Evolutionary conservation across 1,140 invertebrate species (phyloP), one percentile per base, ranked within the genome.

Genomic region (Drosophila fuyamai): DNA sequence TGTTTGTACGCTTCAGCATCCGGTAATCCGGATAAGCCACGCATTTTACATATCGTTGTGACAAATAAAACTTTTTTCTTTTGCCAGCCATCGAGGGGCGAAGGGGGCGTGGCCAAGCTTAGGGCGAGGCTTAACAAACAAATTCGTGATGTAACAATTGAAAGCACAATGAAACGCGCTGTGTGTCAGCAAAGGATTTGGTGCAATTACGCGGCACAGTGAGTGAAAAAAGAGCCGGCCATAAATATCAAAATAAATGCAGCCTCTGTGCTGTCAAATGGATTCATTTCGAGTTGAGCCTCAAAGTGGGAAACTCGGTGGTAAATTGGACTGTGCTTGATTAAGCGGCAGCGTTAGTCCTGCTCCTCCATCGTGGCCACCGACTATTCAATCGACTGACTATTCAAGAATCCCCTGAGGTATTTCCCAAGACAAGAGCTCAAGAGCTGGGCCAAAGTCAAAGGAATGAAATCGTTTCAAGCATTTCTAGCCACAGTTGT

Each of bases 1-100:
- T 76, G 63, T 78, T 78, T 77, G 75, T 77, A 43, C 44, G 65
- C 63, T 77, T 14, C 53, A 71, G 53, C 65, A 77, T 62, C 50
- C 32, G 46, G 75, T 78, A 78, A 78, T 77, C 75, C 75, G 74
- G 75, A 78, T 78, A 78, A 78, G 75, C 75, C 74, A 77, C 63
- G 74, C 75, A 77, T 77, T 78, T 78, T 77, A 77, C 75, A 78
- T 78, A 78, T 78, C 74, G 75, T 70, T 59, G 72, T 35, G 50
- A 60, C 56, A 77, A 77, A 77, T 65, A 60, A 36, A 70, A 53
- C 14, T 54, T 14, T 14, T n/a, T 32, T n/a, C 2, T 6, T 29
- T 29, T 60, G 51, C 40, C 14, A 9, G 62, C 18, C 51, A 70
- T 14, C 12, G 9, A 44, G 63, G 13, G 16, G 27, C 27, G 6